Percentiles rank a stretch among this genome's conserved stretches.
These are phyloP conservation scores for Paraescarpia echinospica DNA, from an alignment of 1,140 invertebrate genomes.

Conservation along the genomic window DNA sequence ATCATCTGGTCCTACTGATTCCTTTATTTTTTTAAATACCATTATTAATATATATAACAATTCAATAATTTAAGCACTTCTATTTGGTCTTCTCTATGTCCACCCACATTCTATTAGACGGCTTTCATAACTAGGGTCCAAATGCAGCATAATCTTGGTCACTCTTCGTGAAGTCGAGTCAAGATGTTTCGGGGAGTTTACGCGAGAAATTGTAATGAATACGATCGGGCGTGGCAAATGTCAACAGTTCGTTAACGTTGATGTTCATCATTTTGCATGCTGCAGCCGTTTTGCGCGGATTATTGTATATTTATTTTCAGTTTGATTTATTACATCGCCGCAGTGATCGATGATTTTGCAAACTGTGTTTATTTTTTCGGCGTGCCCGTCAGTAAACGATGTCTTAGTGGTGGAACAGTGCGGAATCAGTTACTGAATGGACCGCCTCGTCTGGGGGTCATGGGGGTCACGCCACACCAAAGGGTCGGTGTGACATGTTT, in stretches of 20 bases:
- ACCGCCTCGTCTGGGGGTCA: background rate
- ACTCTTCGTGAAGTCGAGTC: background rate
- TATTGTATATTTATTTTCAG: background rate
- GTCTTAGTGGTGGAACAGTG: background rate
- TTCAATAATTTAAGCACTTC: too few relatives aligned
- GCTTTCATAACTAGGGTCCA: too few relatives aligned
- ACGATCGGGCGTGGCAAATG: background rate
- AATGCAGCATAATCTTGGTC: too few relatives aligned
- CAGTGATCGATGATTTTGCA: background rate
- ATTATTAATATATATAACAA: too few relatives aligned
- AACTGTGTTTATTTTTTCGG: background rate
- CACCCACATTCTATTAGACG: too few relatives aligned
- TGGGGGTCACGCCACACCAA: background rate
- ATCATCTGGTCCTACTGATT: too few relatives aligned
- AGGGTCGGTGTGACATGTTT: background rate
- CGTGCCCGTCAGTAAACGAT: background rate
- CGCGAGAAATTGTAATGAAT: background rate
- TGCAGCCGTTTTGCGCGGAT: background rate
- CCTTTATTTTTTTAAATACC: too few relatives aligned
- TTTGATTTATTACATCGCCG: background rate
- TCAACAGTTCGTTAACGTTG: background rate
- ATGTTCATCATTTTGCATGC: background rate
- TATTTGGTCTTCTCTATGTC: too few relatives aligned
- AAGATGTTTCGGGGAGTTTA: background rate
- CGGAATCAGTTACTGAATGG: background rate